Evolutionary conservation across 2,888 invertebrate species (phyloP).

Genomic region (Plagodis pulveraria): DNA sequence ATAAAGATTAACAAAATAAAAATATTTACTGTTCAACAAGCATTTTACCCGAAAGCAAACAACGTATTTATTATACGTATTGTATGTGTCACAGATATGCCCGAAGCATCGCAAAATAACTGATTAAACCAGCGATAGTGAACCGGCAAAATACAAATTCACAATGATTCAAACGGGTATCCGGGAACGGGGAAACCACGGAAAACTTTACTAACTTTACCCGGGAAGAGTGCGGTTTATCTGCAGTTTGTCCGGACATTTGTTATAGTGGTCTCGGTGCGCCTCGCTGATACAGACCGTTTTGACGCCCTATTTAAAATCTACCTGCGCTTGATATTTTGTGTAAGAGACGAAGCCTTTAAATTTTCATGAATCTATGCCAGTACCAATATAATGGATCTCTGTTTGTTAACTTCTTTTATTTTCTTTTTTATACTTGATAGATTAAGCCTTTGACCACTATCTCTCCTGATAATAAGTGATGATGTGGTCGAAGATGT

Average conservation of each 20-base stretch:
- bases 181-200: not conserved
- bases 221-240: conserved; percentile 18
- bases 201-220: conserved; percentile 13
- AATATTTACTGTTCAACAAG: conserved; percentile 8
- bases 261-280: conserved; percentile 10
- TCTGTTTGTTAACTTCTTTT: no score
- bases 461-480: no score
- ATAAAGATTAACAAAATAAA: no score
- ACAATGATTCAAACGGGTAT: conserved; percentile 1
- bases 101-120: conserved; percentile 8
- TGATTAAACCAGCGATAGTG: conserved; percentile 11
- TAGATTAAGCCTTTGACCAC: no score
- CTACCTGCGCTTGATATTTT: no score
- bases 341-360: no score
- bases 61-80: conserved; percentile 3
- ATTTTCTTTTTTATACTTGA: no score
- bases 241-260: conserved; percentile 12
- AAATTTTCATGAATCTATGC: no score
- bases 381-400: no score
- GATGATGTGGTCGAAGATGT: no score
- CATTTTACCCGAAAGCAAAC: conserved; percentile 10
- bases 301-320: conserved; percentile 6
- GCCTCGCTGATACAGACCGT: not conserved
- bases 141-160: conserved; percentile 11
- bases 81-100: conserved; percentile 15